A percentile compares a stretch with the other conserved stretches of the same genome.
These are phyloP conservation scores for Cervus canadensis DNA, from an alignment of 2,113 vertebrate genomes.

Conservation along the genomic window DNA sequence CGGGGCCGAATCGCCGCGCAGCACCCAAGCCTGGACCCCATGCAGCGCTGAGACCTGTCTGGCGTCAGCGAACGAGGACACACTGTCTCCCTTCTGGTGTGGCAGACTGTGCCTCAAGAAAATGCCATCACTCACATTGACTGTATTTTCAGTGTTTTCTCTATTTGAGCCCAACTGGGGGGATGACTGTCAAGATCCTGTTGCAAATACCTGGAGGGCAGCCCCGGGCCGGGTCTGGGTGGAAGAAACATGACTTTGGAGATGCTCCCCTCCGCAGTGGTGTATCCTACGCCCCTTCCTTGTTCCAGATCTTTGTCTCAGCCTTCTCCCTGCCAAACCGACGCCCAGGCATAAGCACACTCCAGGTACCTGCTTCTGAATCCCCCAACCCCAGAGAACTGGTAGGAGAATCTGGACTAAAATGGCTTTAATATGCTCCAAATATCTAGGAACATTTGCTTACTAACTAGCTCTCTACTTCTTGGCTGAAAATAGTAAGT, in stretches of 20 bases:
- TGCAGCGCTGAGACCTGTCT: not conserved
- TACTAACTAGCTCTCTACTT: not conserved
- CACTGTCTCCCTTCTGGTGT: not conserved
- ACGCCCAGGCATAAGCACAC: not conserved
- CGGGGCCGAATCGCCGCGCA: not conserved
- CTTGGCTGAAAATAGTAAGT: not conserved
- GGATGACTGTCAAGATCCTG: not conserved
- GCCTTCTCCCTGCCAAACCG: not conserved
- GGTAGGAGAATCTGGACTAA: not conserved
- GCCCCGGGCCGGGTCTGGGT: not conserved
- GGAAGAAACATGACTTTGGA: not conserved
- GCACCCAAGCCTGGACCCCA: not conserved
- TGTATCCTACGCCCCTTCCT: not conserved
- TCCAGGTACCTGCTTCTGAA: not conserved
- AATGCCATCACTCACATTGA: not conserved
- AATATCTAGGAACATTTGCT: not conserved
- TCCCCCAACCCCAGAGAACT: not conserved
- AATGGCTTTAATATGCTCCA: not conserved
- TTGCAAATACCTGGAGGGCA: not conserved
- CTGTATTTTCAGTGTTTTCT: not conserved
- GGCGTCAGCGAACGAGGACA: not conserved
- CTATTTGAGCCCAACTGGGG: not conserved
- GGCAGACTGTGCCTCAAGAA: not conserved
- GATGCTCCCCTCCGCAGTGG: fast-evolving
- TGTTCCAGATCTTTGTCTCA: not conserved